phyloP scores from a whole-genome alignment of 2,797 vertebrate genomes.

The Darevskia mixta region DNA sequence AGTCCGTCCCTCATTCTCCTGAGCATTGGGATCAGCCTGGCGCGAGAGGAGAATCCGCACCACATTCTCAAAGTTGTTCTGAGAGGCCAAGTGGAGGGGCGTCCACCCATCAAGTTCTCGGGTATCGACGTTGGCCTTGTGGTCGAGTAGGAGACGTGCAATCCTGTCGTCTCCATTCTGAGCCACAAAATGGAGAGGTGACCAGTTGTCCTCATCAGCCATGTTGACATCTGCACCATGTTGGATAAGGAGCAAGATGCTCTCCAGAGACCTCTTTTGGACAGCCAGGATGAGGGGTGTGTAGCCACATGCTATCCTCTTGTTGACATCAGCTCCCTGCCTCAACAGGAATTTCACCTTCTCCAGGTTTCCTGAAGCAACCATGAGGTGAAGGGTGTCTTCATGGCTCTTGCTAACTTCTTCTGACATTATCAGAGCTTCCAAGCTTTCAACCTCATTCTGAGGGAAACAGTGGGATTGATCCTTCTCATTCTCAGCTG shows the following conservation, averaged over 20 bases:
- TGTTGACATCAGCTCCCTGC: conserved; percentile 81
- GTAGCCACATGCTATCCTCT: conserved; percentile 77
- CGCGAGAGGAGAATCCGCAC: conserved; percentile 85
- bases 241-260: conserved; percentile 79
- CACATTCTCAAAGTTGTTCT: conserved; percentile 89
- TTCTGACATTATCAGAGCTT: conserved; percentile 71
- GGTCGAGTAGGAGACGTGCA: conserved; percentile 82
- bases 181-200: conserved; percentile 86
- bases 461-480: rapidly evolving
- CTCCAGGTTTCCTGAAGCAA: conserved; percentile 78
- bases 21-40: conserved; percentile 66
- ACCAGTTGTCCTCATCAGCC: conserved; percentile 85
- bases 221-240: conserved; percentile 72
- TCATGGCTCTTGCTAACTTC: conserved; percentile 68
- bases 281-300: conserved; percentile 84
- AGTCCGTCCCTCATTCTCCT: conserved; percentile 77
- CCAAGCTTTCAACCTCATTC: rapidly evolving
- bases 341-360: conserved; percentile 81
- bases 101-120: conserved; percentile 85
- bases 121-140: conserved; percentile 72
- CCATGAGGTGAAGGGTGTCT: conserved; percentile 83
- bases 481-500: conserved; percentile 20
- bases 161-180: conserved; percentile 86
- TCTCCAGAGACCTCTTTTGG: conserved; percentile 77
- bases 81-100: conserved; percentile 87